A percentile compares a stretch with the other conserved stretches of the same genome.
These are phyloP conservation scores for Melanotaenia parkinsoni DNA, from an alignment of 2,797 vertebrate genomes.

Conservation along the genomic window DNA sequence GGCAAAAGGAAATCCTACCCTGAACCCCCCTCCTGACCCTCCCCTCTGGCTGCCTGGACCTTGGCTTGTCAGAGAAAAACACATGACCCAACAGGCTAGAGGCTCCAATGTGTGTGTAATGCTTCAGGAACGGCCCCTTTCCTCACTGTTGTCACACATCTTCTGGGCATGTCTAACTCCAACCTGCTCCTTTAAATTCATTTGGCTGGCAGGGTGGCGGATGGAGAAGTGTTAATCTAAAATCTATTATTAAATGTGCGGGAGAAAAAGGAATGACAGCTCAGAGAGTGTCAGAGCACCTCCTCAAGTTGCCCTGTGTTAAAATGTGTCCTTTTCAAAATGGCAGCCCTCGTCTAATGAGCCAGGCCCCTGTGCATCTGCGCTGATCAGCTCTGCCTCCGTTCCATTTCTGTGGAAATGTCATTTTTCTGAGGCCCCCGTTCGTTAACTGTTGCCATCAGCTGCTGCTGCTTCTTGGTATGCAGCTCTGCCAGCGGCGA, in stretches of 20 bases:
- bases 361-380: constrained; percentile 21
- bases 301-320: constrained; percentile 36
- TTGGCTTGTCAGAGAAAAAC: constrained; percentile 62
- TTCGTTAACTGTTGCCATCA: constrained; percentile 37
- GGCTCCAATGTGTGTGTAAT: constrained; percentile 39
- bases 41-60: constrained; percentile 37
- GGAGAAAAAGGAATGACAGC: not conserved
- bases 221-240: constrained; percentile 3
- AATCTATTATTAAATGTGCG: constrained; percentile 35
- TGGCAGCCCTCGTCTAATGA: constrained; percentile 62
- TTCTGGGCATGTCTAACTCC: constrained; percentile 29
- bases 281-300: constrained; percentile 19
- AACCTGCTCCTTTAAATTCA: constrained; percentile 5
- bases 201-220: constrained; percentile 2
- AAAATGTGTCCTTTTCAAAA: constrained; percentile 67
- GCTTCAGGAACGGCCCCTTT: constrained; percentile 32
- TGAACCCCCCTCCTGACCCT: not conserved
- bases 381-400: constrained; percentile 36
- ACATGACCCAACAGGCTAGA: constrained; percentile 59
- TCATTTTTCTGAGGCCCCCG: constrained; percentile 39
- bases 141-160: constrained; percentile 45
- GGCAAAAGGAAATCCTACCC: constrained; percentile 44
- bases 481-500: constrained; percentile 48
- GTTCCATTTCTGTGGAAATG: constrained; percentile 64
- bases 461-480: constrained; percentile 51